Conservation (phyloP, 2,113 vertebrate genomes). For the Platycercus adscitus region DNA sequence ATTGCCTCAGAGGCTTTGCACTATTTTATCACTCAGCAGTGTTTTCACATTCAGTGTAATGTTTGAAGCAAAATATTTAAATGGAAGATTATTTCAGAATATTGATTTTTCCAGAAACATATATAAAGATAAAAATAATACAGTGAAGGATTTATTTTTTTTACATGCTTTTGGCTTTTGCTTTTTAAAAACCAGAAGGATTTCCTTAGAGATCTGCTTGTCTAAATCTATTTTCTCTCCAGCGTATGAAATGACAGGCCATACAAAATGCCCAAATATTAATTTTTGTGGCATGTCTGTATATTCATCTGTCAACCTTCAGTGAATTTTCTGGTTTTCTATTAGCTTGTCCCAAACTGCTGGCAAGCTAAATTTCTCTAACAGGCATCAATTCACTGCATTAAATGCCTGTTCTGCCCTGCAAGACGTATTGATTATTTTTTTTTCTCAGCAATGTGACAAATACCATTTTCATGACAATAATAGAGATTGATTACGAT, state of each 20-base stretch:
- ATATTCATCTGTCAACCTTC: conserved; percentile 72
- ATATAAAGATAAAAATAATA: neutral
- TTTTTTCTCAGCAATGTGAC: conserved; percentile 78
- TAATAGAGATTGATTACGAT: conserved; percentile 84
- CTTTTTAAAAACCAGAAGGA: conserved; percentile 23
- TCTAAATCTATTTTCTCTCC: conserved; percentile 70
- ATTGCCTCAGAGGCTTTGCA: neutral
- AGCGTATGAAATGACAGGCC: conserved; percentile 71
- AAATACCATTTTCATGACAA: conserved; percentile 82
- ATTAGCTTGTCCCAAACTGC: conserved; percentile 77
- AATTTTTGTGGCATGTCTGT: conserved; percentile 72
- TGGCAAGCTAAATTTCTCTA: conserved; percentile 79
- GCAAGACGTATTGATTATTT: conserved; percentile 80
- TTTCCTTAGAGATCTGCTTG: conserved; percentile 56
- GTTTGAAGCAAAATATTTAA: neutral
- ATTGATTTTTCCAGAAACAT: neutral
- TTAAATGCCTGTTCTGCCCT: conserved; percentile 79
- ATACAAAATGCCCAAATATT: conserved; percentile 71
- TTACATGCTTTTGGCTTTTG: conserved; percentile 24
- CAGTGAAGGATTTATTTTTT: neutral
- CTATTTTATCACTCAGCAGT: neutral
- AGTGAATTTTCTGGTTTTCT: conserved; percentile 76
- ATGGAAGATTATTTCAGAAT: neutral
- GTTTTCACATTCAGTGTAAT: neutral
- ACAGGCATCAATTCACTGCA: conserved; percentile 75